Evolutionary conservation across 2,113 vertebrate genomes (phyloP), one percentile per base, ranked within the genome.

Genomic region (Echinops telfairi): DNA sequence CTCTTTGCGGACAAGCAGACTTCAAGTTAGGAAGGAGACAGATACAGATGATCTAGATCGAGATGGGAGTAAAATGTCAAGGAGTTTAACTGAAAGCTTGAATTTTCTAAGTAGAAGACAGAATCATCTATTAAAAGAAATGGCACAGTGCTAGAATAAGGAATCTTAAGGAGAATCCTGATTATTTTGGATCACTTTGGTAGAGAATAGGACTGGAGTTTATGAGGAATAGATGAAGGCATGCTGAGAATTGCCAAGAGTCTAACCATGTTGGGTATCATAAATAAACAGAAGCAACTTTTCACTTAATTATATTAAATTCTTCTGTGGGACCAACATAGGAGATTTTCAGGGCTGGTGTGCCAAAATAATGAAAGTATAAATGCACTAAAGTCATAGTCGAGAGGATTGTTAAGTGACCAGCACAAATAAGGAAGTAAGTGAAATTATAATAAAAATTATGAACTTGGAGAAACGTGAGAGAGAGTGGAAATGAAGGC

Each of bases 391-490:
- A 88, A 36, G 0, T 1, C 38, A 2, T 53, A 27, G 36, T 70
- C 60, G 82, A 53, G 53, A 70, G n/a, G 85, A 53, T 62, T 7
- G 62, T 43, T 53, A 78, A 9, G n/a, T 64, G 71, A 62, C 6
- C 2, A 91, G 33, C 29, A 38, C 58, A 12, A 38, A 19, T 78
- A 70, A 17, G 36, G 57, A 68, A 81, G 43, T 11, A 83, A 73
- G 27, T 83, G n/a, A 36, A 71, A 60, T 93, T 86, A 70, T 43
- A 47, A 58, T 89, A 33, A 57, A 93, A 79, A 84, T 70, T 91
- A 60, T 77, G 43, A 57, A 76, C 58, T 87, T 77, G 71, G 31
- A 70, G 60, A 38, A 86, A 70, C 87, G 40, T 36, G 17, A 20
- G 60, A 73, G 36, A 68, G 6, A 3, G 58, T 17, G 53, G 25